Percentiles rank a stretch among this genome's conserved stretches.
Evolutionary conservation across 2,113 vertebrate species (phyloP).

Genomic region (Aegotheles bennettii): DNA sequence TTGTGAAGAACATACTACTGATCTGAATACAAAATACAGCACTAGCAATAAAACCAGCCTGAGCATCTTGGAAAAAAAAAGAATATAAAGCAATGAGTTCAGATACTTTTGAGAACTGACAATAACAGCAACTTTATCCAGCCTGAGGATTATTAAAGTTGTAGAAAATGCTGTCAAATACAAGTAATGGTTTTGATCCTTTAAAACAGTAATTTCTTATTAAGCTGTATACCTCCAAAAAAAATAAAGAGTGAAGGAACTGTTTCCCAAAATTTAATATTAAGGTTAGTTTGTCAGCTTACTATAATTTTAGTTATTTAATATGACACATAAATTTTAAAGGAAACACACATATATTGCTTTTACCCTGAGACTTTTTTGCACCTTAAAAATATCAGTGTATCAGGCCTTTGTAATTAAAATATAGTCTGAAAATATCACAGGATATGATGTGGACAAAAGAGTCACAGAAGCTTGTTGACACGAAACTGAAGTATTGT

Average conservation of each 20-base stretch:
- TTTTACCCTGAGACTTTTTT: neutral
- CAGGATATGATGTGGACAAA: neutral
- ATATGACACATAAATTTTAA: neutral
- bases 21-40: constrained; percentile 12
- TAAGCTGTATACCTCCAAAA: neutral
- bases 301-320: neutral
- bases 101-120: neutral
- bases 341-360: neutral
- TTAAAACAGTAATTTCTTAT: neutral
- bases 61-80: neutral
- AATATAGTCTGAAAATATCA: neutral
- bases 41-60: neutral
- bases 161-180: neutral
- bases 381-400: neutral
- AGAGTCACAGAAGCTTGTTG: neutral
- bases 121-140: neutral
- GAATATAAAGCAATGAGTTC: neutral
- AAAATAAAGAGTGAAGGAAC: neutral
- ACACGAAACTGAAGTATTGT: neutral
- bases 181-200: neutral
- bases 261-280: neutral
- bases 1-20: neutral
- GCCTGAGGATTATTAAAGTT: neutral
- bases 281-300: neutral
- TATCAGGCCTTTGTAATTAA: neutral